Percentiles rank a stretch among this genome's conserved stretches.
These are phyloP conservation scores for Cephalopterus ornatus DNA, from an alignment of 2,113 vertebrate genomes.

Conservation along the genomic window DNA sequence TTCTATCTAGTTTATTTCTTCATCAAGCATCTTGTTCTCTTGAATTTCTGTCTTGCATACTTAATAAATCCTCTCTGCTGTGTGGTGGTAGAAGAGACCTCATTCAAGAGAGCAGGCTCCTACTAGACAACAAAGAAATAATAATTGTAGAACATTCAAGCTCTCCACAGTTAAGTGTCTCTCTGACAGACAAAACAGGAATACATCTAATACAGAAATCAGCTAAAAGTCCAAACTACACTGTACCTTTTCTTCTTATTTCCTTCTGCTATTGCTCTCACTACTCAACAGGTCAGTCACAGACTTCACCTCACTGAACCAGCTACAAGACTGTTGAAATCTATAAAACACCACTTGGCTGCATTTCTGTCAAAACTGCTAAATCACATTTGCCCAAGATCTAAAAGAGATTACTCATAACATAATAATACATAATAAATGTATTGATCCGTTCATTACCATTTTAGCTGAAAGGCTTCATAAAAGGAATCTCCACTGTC, in stretches of 20 bases:
- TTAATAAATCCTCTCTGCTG: rapidly evolving
- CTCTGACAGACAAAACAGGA: background rate
- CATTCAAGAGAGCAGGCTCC: background rate
- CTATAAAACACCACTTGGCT: background rate
- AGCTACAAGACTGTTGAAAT: background rate
- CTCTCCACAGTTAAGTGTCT: background rate
- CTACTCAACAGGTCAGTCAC: background rate
- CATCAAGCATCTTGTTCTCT: background rate
- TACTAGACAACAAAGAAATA: background rate
- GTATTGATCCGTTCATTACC: background rate
- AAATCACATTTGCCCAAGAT: background rate
- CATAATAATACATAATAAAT: background rate
- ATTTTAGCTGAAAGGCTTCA: background rate
- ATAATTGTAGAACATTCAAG: background rate
- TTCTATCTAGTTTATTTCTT: background rate
- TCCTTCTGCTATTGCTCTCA: background rate
- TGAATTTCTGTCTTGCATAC: background rate
- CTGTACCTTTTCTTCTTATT: background rate
- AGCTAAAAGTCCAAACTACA: background rate
- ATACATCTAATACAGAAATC: background rate
- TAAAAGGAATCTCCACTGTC: background rate
- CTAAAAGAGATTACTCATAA: slow-evolving; percentile 10
- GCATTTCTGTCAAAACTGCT: slow-evolving; percentile 9
- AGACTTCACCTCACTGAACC: background rate
- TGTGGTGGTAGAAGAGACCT: rapidly evolving